Evolutionary conservation across 2,797 vertebrate genomes (phyloP).

Genomic region (Trachurus trachurus): DNA sequence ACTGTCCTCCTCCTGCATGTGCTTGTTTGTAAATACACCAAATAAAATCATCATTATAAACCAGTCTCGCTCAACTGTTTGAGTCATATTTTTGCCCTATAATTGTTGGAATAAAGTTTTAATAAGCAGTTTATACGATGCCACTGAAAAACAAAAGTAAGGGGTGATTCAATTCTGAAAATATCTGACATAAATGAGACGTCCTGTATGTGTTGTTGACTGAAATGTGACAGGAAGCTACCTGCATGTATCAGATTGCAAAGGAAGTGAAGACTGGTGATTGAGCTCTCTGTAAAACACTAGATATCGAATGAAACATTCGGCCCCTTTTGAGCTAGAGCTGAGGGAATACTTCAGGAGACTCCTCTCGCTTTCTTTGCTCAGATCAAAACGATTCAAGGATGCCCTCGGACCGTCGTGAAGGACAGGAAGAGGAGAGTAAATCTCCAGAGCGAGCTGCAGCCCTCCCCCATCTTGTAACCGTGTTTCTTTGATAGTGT

Average conservation of each 20-base stretch:
- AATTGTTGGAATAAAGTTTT: background rate
- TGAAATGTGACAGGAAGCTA: conserved; percentile 29
- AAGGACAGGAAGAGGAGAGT: conserved; percentile 61
- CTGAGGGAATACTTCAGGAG: background rate
- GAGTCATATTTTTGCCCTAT: conserved; percentile 17
- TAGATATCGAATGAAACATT: background rate
- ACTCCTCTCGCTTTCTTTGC: conserved; percentile 10
- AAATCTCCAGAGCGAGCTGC: conserved; percentile 47
- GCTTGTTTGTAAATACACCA: conserved; percentile 90
- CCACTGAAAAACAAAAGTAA: background rate
- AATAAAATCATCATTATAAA: conserved; percentile 85
- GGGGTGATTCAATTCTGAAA: background rate
- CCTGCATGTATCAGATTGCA: conserved; percentile 15
- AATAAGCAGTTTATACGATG: background rate
- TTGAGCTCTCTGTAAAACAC: background rate
- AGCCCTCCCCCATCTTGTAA: conserved; percentile 75
- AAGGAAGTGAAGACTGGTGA: conserved; percentile 17
- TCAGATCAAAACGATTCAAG: conserved; percentile 28
- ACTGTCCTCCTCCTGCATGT: conserved; percentile 87
- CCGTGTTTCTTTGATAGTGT: conserved; percentile 56
- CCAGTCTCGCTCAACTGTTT: conserved; percentile 43
- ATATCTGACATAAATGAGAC: conserved; percentile 7
- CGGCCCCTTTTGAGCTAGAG: background rate
- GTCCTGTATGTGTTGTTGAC: conserved; percentile 1
- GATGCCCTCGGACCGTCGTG: conserved; percentile 36